Evolutionary conservation across 2,797 vertebrate genomes (phyloP), one percentile per base, ranked within the genome.

Genomic region (Podargus strigoides): DNA sequence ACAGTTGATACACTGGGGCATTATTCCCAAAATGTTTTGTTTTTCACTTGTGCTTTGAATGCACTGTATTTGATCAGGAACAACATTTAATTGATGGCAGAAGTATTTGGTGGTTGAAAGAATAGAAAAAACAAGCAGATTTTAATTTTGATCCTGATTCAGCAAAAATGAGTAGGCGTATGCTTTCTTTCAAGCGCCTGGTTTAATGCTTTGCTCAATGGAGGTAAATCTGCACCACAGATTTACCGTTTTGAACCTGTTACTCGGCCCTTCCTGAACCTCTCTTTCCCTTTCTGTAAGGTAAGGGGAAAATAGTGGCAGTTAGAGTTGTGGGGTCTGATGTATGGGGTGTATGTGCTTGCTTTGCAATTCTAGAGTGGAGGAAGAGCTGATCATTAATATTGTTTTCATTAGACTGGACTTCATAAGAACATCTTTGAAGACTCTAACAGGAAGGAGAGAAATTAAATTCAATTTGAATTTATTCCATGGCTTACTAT

Each of bases 341-440:
- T 36, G 53, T 56, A 30, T 52, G 32, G 56, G 11, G 23, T 62
- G 37, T 44, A 8, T 70, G 64, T 80, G 60, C 62, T 84, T 72
- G 26, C 56, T 73, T 73, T 86, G 69, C 64, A 53, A 14, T 81
- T 83, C 72, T 23, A 32, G 64, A 80, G 59, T 18, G 28, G 47
- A 90, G 81, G 52, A 77, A 87, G 80, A 92, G 41, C 53, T 64
- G 82, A 22, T 56, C 36, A 28, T 91, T 93, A 85, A 28, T 80
- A 24, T 39, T 90, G 32, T 77, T 94, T 93, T 94, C 77, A 74
- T 83, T 79, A 94, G 67, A 34, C 78, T 82, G 63, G 83, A 50
- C 74, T 75, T 88, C 6, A 14, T 67, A 91, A 79, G 52, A 90
- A 56, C 30, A 47, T 67, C 76, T 96, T 88, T 86, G 66, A 88